A percentile compares a stretch with the other conserved stretches of the same genome.
These are phyloP conservation scores for Dolichopus griseipennis DNA, from an alignment of 2,888 invertebrate genomes.

Conservation along the genomic window DNA sequence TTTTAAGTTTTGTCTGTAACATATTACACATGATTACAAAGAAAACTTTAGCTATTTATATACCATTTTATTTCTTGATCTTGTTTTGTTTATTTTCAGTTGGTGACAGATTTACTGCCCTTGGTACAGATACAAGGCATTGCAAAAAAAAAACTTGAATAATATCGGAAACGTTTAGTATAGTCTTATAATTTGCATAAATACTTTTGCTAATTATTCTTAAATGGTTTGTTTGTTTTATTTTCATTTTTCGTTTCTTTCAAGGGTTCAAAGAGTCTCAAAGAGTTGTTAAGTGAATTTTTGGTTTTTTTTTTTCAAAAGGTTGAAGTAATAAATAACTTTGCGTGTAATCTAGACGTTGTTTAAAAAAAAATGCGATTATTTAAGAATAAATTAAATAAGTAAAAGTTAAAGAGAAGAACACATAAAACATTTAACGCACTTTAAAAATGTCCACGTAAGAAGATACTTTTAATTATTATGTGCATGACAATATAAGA, in stretches of 20 bases:
- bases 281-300: not conserved
- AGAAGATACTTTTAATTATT: too few relatives aligned
- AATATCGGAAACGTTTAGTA: not conserved
- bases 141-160: not conserved
- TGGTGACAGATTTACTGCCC: not conserved
- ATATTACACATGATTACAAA: too few relatives aligned
- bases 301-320: not conserved
- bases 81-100: not conserved
- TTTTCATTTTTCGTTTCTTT: not conserved
- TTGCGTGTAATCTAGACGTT: constrained; percentile 1
- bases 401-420: not conserved
- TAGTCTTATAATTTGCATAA: constrained; percentile 3
- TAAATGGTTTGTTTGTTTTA: not conserved
- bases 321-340: not conserved
- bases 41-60: too few relatives aligned
- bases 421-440: too few relatives aligned
- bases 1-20: too few relatives aligned
- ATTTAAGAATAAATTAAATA: constrained; percentile 1
- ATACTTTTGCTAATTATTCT: not conserved
- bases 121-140: not conserved
- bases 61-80: too few relatives aligned
- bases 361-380: not conserved
- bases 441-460: too few relatives aligned
- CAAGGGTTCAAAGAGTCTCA: not conserved
- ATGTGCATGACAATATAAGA: too few relatives aligned